These are phyloP conservation scores for Phylloscopus trochiloides DNA, from an alignment of 2,113 vertebrate species.

Conservation along the genomic window DNA sequence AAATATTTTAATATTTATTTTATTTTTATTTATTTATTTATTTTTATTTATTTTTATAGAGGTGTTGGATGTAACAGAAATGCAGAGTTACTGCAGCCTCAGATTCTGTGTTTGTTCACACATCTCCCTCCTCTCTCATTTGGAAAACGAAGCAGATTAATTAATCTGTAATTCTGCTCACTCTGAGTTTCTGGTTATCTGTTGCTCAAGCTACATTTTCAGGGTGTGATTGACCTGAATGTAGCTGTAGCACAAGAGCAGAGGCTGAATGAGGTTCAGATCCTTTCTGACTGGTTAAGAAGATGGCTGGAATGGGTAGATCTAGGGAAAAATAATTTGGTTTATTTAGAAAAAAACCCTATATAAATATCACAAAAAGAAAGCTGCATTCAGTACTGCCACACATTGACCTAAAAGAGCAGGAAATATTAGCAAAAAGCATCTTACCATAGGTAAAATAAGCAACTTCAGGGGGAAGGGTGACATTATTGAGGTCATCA, in stretches of 20 bases:
- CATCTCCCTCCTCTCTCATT: not conserved
- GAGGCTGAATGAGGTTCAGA: not conserved
- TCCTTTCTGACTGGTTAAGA: not conserved
- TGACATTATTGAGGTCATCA: slow-evolving; percentile 84
- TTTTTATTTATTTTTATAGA: not conserved
- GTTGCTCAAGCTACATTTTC: not conserved
- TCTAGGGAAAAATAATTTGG: not conserved
- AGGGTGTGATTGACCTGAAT: not conserved
- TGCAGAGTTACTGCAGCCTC: not conserved
- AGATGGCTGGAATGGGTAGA: not conserved
- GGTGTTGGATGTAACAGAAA: not conserved
- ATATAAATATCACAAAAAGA: not conserved
- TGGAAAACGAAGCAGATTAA: not conserved
- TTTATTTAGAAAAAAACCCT: not conserved
- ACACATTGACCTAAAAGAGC: not conserved
- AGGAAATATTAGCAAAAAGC: not conserved
- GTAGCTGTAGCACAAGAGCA: not conserved
- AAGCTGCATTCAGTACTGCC: not conserved
- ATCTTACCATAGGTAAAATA: slow-evolving; percentile 93
- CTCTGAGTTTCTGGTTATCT: not conserved
- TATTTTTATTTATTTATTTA: not conserved
- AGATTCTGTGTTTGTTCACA: not conserved
- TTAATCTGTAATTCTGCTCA: not conserved
- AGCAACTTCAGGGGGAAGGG: slow-evolving; percentile 90
- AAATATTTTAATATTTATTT: no score